Conservation (phyloP, 1,140 invertebrate genomes). For the Vollenhovia emeryi region DNA sequence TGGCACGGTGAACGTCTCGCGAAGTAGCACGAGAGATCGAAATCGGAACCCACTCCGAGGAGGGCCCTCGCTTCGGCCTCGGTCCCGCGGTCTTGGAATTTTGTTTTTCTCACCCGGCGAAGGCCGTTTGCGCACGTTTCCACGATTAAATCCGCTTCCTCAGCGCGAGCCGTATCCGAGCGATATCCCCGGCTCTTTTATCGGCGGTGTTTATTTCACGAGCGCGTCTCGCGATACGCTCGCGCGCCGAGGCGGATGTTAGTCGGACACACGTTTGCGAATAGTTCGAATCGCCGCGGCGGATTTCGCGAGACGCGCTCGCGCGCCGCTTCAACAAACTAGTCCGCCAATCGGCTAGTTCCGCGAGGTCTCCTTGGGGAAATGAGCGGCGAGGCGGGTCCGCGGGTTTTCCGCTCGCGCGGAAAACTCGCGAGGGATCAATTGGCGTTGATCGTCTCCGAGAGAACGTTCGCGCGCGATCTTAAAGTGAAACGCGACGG, state of each 20-base stretch:
- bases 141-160: slow-evolving; percentile 66
- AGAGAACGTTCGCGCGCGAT: too few relatives aligned
- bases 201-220: slow-evolving; percentile 61
- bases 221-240: background rate
- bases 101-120: slow-evolving; percentile 54
- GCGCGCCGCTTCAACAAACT: background rate
- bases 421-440: background rate
- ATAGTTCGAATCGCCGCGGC: background rate
- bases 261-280: background rate
- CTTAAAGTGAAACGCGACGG: background rate
- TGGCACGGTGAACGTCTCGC: background rate
- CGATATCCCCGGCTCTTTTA: slow-evolving; percentile 46
- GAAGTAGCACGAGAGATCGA: background rate
- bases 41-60: too few relatives aligned
- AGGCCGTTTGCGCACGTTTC: slow-evolving; percentile 52
- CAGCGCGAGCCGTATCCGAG: slow-evolving; percentile 54
- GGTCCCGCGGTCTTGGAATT: slow-evolving; percentile 21
- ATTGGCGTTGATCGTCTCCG: background rate
- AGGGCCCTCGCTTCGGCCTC: background rate
- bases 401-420: background rate
- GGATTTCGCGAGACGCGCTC: background rate
- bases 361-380: background rate
- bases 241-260: background rate
- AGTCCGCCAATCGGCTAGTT: background rate
- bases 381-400: background rate